Evolutionary conservation across 2,888 invertebrate genomes (phyloP).

Genomic region (Ethmia dodecea): DNA sequence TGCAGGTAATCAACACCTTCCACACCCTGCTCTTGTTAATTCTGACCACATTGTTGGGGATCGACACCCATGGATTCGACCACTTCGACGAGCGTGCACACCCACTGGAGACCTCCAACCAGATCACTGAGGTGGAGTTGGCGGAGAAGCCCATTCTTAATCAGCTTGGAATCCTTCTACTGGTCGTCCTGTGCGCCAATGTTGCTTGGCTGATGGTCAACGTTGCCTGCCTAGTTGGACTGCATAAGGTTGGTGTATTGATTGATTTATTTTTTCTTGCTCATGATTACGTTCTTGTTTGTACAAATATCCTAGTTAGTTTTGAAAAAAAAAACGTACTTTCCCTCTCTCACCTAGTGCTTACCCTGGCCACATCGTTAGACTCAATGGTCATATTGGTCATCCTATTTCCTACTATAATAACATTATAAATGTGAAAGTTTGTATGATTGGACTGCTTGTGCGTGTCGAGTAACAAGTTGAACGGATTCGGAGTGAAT

Average conservation of each 20-base stretch:
- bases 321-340: too few relatives aligned
- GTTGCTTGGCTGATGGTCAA: conserved; percentile 32
- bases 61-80: conserved; percentile 32
- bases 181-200: conserved; percentile 26
- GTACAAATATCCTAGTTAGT: too few relatives aligned
- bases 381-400: too few relatives aligned
- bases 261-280: too few relatives aligned
- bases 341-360: too few relatives aligned
- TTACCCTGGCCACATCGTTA: too few relatives aligned
- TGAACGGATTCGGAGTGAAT: too few relatives aligned
- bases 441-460: too few relatives aligned
- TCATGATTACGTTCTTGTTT: too few relatives aligned
- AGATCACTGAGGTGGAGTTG: conserved; percentile 13
- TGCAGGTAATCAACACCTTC: conserved; percentile 29
- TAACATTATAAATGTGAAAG: too few relatives aligned
- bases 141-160: conserved; percentile 22
- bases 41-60: conserved; percentile 24
- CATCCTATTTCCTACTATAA: too few relatives aligned
- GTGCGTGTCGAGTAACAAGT: too few relatives aligned
- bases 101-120: conserved; percentile 7
- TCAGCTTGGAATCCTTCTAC: conserved; percentile 24
- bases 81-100: conserved; percentile 24
- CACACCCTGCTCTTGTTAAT: conserved; percentile 26
- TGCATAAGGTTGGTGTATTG: conserved; percentile 36
- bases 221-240: conserved; percentile 35